Conservation (phyloP, 2,888 invertebrate species). For the Ectobius pallidus region DNA sequence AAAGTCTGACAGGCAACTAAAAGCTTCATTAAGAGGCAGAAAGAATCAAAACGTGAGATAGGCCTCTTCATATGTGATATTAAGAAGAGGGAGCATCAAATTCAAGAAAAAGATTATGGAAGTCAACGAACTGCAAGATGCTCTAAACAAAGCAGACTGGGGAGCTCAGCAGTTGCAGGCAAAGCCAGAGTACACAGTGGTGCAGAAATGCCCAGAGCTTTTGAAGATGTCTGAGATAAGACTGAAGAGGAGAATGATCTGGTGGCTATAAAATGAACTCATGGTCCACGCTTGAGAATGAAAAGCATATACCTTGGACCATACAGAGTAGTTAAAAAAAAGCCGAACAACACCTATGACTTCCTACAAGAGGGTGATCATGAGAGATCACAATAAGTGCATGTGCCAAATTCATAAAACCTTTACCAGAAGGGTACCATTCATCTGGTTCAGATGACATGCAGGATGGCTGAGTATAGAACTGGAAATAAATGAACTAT, state of each 20-base stretch:
- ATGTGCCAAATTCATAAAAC: too few species aligned
- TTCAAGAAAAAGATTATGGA: conserved; percentile 46
- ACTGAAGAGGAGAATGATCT: conserved; percentile 49
- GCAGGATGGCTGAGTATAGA: too few species aligned
- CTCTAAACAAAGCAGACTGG: conserved; percentile 48
- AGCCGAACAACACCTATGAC: too few species aligned
- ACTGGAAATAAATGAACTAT: too few species aligned
- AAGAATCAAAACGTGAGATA: conserved; percentile 58
- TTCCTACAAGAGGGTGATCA: too few species aligned
- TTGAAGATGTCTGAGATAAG: conserved; percentile 46
- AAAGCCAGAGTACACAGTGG: conserved; percentile 25
- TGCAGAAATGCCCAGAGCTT: conserved; percentile 25
- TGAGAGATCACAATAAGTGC: too few species aligned
- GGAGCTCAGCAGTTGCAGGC: conserved; percentile 39
- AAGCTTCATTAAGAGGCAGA: conserved; percentile 62
- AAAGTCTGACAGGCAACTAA: conserved; percentile 65
- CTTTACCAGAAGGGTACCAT: too few species aligned
- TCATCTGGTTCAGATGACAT: too few species aligned
- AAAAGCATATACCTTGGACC: too few species aligned
- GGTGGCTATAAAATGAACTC: too few species aligned
- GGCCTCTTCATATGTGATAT: conserved; percentile 49
- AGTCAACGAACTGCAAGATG: conserved; percentile 45
- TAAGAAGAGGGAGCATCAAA: conserved; percentile 51
- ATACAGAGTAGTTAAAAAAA: too few species aligned
- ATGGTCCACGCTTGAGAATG: too few species aligned